Evolutionary conservation across 1,140 invertebrate species (phyloP).

Genomic region (Dendroctonus ponderosae): DNA sequence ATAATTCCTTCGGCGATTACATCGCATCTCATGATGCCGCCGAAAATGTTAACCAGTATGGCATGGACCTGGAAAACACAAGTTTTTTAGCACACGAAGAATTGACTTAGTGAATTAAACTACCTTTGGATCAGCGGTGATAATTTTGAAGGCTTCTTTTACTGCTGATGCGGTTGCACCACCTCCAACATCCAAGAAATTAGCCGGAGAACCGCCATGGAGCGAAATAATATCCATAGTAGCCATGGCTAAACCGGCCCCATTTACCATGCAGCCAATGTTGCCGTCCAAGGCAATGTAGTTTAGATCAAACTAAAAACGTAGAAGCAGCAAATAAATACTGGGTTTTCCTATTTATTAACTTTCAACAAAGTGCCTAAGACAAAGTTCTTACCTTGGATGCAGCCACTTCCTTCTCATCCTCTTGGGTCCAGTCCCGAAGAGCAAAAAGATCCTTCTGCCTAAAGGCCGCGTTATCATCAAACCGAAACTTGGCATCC

Average conservation of each 20-base stretch:
- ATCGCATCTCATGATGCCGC: slow-evolving; percentile 88
- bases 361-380: too few relatives aligned
- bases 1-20: slow-evolving; percentile 94
- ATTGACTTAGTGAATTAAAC: not conserved
- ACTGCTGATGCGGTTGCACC: slow-evolving; percentile 92
- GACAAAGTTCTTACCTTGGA: slow-evolving; percentile 61
- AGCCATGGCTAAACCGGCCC: slow-evolving; percentile 96
- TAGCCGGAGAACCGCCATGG: slow-evolving; percentile 92
- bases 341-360: too few relatives aligned
- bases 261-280: slow-evolving; percentile 85
- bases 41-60: slow-evolving; percentile 77
- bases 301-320: slow-evolving; percentile 74
- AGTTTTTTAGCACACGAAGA: not conserved
- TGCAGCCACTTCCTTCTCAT: slow-evolving; percentile 91
- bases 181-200: slow-evolving; percentile 96
- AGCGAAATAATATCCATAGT: slow-evolving; percentile 98
- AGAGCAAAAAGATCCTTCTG: slow-evolving; percentile 87
- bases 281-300: slow-evolving; percentile 95
- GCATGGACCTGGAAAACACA: slow-evolving; percentile 50
- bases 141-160: slow-evolving; percentile 97
- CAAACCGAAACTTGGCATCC: slow-evolving; percentile 93
- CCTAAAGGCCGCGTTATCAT: slow-evolving; percentile 93
- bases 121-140: slow-evolving; percentile 74
- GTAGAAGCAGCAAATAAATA: too few relatives aligned
- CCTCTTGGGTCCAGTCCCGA: slow-evolving; percentile 89